These are phyloP conservation scores for Buceros bicornis DNA, from an alignment of 2,797 vertebrate genomes.

Conservation along the genomic window DNA sequence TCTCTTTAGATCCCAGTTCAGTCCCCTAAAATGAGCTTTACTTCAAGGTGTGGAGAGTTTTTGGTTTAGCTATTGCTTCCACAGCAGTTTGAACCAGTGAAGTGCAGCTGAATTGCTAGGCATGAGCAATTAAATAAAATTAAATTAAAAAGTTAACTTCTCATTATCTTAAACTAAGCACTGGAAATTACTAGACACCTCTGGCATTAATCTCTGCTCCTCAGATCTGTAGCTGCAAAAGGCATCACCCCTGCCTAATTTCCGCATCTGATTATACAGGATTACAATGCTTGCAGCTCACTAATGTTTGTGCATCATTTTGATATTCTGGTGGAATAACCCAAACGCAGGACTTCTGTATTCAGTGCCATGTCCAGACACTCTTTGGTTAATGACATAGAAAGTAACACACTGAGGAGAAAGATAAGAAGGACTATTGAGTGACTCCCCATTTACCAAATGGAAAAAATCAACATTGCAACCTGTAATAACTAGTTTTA, in stretches of 20 bases:
- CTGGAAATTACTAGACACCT: conserved; percentile 33
- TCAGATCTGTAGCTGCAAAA: conserved; percentile 30
- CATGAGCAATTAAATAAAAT: conserved; percentile 17
- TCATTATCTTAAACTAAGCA: conserved; percentile 24
- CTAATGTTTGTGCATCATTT: background rate
- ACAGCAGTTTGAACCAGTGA: background rate
- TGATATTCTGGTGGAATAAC: background rate
- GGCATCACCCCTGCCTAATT: background rate
- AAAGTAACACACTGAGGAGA: background rate
- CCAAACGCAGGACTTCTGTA: background rate
- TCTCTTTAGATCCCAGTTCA: background rate
- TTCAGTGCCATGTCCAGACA: accelerated
- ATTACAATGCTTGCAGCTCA: background rate
- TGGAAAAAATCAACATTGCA: background rate
- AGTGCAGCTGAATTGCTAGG: background rate
- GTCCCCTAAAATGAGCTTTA: background rate
- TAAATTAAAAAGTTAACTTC: conserved; percentile 37
- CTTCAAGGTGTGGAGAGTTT: background rate
- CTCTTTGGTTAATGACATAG: background rate
- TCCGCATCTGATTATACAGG: conserved; percentile 6
- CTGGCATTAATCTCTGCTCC: background rate
- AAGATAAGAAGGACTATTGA: background rate
- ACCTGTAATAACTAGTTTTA: background rate
- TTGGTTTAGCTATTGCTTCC: background rate
- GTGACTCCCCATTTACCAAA: background rate